A percentile compares a stretch with the other conserved stretches of the same genome.
phyloP scores from a whole-genome alignment of 35 echinoderm and acorn worm genomes.

The Stichopus chloronotus region DNA sequence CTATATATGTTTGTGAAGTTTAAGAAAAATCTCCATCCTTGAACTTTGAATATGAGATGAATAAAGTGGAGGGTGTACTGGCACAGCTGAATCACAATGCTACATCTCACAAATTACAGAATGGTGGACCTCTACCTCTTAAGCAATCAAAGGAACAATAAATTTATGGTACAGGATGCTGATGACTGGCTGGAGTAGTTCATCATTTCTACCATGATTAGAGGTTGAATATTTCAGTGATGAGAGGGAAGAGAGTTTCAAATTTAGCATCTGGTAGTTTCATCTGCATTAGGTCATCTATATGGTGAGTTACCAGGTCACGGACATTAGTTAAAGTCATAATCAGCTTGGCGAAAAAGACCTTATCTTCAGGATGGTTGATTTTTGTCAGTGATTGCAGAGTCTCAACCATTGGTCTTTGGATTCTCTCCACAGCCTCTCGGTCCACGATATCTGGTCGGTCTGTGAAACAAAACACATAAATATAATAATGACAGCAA shows the following conservation, averaged over 20 bases:
- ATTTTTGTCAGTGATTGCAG: conserved; percentile 90
- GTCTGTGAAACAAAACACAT: conserved; percentile 62
- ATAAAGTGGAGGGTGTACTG: no score
- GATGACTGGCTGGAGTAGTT: no score
- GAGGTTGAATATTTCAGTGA: conserved; percentile 97
- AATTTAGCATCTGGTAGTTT: conserved; percentile 93
- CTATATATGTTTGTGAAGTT: no score
- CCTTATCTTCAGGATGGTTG: conserved; percentile 98
- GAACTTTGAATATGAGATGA: no score
- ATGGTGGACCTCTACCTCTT: no score
- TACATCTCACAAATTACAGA: no score
- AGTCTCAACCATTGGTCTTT: conserved; percentile 88
- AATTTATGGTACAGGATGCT: no score
- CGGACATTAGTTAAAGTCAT: conserved; percentile 96
- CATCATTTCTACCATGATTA: conserved; percentile 43
- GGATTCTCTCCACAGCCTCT: conserved; percentile 91
- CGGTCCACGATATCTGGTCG: conserved; percentile 88
- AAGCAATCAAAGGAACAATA: no score
- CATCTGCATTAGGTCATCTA: conserved; percentile 96
- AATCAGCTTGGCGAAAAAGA: conserved; percentile 98
- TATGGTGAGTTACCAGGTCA: conserved; percentile 93
- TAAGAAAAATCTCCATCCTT: no score
- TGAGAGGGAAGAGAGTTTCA: conserved; percentile 98
- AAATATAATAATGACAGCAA: neutral
- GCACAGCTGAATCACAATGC: no score